A percentile compares a stretch with the other conserved stretches of the same genome.
phyloP scores from a whole-genome alignment of 2,888 invertebrate species.

The Lithodes maja region DNA sequence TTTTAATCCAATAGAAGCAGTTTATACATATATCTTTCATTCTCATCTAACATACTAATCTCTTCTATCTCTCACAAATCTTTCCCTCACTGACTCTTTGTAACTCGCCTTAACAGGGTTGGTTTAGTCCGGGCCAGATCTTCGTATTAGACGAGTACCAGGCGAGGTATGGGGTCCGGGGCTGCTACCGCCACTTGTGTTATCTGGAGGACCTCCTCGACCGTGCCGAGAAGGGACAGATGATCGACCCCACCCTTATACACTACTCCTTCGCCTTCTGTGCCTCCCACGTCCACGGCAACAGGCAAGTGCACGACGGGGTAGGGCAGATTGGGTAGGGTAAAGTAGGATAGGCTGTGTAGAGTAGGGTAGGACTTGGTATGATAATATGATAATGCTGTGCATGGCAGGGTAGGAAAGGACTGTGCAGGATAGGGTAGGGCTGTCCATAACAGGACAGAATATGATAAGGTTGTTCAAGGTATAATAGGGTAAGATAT shows the following conservation, averaged over 20 bases:
- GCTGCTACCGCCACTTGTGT: constrained; percentile 96
- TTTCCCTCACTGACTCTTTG: background rate
- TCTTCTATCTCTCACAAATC: background rate
- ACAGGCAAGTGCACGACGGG: constrained; percentile 82
- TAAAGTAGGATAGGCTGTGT: background rate
- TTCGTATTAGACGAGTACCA: constrained; percentile 99
- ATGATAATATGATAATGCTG: background rate
- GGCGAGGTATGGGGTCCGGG: constrained; percentile 96
- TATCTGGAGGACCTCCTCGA: constrained; percentile 96
- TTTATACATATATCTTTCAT: too few species aligned
- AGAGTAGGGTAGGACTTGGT: background rate
- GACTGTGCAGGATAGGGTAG: background rate
- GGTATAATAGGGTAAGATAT: too few species aligned
- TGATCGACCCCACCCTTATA: constrained; percentile 98
- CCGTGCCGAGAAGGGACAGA: constrained; percentile 92
- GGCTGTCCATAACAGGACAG: background rate
- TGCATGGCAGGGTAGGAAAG: background rate
- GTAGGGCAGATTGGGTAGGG: background rate
- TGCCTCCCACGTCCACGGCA: constrained; percentile 99
- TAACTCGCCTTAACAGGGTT: constrained; percentile 86
- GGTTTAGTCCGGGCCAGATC: constrained; percentile 99
- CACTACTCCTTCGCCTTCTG: constrained; percentile 99
- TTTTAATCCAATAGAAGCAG: too few species aligned
- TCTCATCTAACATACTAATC: background rate
- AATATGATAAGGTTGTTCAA: too few species aligned